Base-by-base conservation (phyloP, 2,113 vertebrate genomes). In the Pholis gunnellus region DNA sequence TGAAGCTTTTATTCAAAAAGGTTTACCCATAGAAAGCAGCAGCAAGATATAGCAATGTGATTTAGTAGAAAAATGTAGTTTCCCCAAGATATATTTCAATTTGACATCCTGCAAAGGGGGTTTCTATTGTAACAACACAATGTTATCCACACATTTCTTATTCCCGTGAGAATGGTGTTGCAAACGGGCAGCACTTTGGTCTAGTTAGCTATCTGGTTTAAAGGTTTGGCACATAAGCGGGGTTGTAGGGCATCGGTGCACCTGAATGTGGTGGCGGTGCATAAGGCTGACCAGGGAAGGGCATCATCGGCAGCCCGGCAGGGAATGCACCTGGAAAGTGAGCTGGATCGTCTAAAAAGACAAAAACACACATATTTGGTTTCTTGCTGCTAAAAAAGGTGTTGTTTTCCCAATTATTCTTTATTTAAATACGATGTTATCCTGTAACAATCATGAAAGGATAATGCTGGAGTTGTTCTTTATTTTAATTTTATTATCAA, bases 181-280 rank as follows among this genome's bases (percentile, higher is more conserved):
- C 9, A 36, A 18, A 34, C 31, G 25, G 36, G 15, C 0, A 54
- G 7, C 9, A 25, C 13, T 54, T 56, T 75, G 2, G 11, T 63
- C 4, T 17, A 25, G 10, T 54, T 31, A 36, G 4, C 29, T 31
- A 2, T 40, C 22, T 8, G 1, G 34, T 60, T 66, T 42, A 82
- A 8, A 11, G 8, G 0, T 67, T 29, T 38, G 29, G 40, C 1
- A 0, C 5, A 72, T 90, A 90, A 3, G 72, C 15, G 0, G 91
- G 93, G 82, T 92, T 90, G 78, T 78, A 89, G 25, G 88, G 80
- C 18, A 36, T 76, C 18, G 84, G 83, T 17, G 3, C 6, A 0
- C 74, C 78, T 34, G n/a, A 52, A 42, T 56, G 4, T 0, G 54
- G 29, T 7, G 68, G 31, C 4, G 14, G 11, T 69, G n/a, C 31